Conservation (phyloP, 2,113 vertebrate genomes). For the Lonchura striata region DNA sequence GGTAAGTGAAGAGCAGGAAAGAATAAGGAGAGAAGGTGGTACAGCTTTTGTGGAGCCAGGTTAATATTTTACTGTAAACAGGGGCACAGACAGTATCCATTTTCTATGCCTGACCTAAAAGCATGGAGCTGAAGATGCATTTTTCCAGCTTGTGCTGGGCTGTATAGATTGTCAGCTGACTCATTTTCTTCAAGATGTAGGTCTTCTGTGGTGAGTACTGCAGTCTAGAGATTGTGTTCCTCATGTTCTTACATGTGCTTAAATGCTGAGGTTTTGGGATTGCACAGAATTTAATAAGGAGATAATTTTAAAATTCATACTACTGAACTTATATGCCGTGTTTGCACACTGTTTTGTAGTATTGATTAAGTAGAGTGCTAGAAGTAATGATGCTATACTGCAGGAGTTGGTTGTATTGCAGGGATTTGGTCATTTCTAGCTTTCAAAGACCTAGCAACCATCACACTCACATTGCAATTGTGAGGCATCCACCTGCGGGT, state of each 20-base stretch:
- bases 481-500: not conserved
- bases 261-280: not conserved
- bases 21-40: not conserved
- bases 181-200: not conserved
- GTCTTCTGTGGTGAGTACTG: not conserved
- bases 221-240: not conserved
- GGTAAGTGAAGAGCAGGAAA: not conserved
- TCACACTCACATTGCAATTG: not conserved
- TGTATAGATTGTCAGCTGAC: not conserved
- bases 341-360: not conserved
- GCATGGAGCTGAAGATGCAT: not conserved
- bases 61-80: not conserved
- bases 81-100: not conserved
- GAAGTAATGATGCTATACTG: not conserved
- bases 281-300: not conserved
- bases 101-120: not conserved
- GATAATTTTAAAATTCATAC: not conserved
- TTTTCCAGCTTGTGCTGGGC: not conserved
- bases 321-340: not conserved
- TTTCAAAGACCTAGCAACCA: not conserved
- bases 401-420: not conserved
- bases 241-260: not conserved
- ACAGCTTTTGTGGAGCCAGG: not conserved
- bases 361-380: not conserved
- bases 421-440: not conserved